Evolutionary conservation across 2,888 invertebrate genomes (phyloP), one percentile per base, ranked within the genome.

Genomic region (Digitonthophagus gazella): DNA sequence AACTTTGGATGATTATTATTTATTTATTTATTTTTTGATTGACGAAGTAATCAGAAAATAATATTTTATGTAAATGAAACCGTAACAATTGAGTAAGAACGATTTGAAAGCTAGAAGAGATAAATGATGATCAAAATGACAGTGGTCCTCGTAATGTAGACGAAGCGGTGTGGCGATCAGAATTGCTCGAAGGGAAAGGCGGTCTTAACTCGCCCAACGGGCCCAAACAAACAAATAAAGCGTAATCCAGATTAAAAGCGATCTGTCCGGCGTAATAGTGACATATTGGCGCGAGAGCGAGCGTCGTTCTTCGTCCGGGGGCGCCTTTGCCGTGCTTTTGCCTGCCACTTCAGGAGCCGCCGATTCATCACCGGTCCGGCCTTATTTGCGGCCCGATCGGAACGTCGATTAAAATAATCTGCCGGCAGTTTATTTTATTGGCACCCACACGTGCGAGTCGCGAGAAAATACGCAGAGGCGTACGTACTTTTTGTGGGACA

Each of bases 181-280:
- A 44, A 8, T 44, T 44, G 28, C 28, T 44, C 28, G 28, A 61
- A 57, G n/a, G 61, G 61, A 61, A 61, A 18, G 18, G 61, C 61
- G 18, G 68, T n/a, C 22, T 56, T 15, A 20, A 69, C 66, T 73
- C 75, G 74, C 75, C 75, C 74, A 75, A 75, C 73, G 70, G 72
- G 71, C 69, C 73, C 71, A 74, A 73, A 75, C 73, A 74, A 75
- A 74, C 73, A 74, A 75, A 75, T 74, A 74, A 74, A 71, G 71
- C 71, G 74, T 76, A 76, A 76, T 75, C 76, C 75, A 76, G 76
- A 76, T 76, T 76, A 76, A 76, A 44, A 72, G 71, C 73, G 74
- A 72, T 72, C 72, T 74, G 76, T 75, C 75, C 65, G 71, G 73
- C 70, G 74, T 80, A 80, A 80, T 80, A 75, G 80, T 80, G 78